These are phyloP conservation scores for Nipponia nippon DNA, from an alignment of 2,113 vertebrate species.

Conservation along the genomic window DNA sequence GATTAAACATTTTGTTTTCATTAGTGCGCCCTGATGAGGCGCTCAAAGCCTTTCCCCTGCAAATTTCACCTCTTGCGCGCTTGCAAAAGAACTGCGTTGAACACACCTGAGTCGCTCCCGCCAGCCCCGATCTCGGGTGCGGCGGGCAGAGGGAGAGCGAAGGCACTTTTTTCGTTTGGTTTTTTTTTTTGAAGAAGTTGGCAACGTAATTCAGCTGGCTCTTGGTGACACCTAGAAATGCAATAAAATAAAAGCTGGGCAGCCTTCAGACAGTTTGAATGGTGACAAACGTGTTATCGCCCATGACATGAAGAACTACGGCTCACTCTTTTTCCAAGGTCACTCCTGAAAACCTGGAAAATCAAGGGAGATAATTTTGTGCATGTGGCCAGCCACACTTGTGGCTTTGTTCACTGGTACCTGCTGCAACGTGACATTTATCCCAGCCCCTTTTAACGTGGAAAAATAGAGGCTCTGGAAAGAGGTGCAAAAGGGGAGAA, in stretches of 20 bases:
- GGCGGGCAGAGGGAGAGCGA: not conserved
- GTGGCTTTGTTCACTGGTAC: not conserved
- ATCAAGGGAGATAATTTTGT: not conserved
- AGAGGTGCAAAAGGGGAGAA: not conserved
- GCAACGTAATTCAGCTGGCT: not conserved
- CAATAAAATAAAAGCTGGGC: slow-evolving; percentile 23
- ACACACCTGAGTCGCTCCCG: accelerated
- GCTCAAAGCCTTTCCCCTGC: not conserved
- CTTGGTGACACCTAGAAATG: slow-evolving; percentile 1
- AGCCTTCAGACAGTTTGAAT: not conserved
- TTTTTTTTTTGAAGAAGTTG: not conserved
- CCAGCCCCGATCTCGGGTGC: accelerated
- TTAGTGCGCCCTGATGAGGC: not conserved
- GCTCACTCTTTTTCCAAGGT: slow-evolving; percentile 15
- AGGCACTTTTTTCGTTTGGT: not conserved
- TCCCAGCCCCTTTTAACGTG: not conserved
- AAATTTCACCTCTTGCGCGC: accelerated
- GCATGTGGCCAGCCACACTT: not conserved
- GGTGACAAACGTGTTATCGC: not conserved
- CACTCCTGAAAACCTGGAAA: not conserved
- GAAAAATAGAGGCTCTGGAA: not conserved
- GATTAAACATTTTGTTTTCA: not conserved
- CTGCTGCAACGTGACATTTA: not conserved
- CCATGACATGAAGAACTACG: not conserved
- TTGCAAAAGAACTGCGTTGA: accelerated